Conservation (phyloP, 2,888 invertebrate genomes). For the Drosophila leonis region DNA sequence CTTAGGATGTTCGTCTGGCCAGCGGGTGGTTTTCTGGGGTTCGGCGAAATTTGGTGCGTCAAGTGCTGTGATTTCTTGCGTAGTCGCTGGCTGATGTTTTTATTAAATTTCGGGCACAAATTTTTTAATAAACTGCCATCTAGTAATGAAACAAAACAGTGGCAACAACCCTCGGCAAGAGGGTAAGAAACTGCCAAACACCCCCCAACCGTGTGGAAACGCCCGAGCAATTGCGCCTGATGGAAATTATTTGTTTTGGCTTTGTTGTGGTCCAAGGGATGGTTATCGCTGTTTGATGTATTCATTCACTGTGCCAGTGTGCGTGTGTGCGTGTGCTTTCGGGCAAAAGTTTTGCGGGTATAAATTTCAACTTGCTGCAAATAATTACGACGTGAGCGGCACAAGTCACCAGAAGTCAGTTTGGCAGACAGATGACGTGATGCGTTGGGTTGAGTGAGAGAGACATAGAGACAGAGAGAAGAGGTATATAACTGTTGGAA, state of each 20-base stretch:
- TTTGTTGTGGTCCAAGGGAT: slow-evolving; percentile 56
- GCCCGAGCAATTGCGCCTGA: slow-evolving; percentile 62
- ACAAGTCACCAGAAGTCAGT: slow-evolving; percentile 59
- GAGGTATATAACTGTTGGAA: neutral
- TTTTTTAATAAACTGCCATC: slow-evolving; percentile 78
- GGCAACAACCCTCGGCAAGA: slow-evolving; percentile 25
- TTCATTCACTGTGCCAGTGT: slow-evolving; percentile 57
- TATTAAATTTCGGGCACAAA: slow-evolving; percentile 75
- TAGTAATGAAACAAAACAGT: slow-evolving; percentile 50
- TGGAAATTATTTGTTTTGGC: slow-evolving; percentile 71
- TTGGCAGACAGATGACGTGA: slow-evolving; percentile 64
- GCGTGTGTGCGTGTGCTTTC: slow-evolving; percentile 20
- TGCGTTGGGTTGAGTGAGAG: neutral
- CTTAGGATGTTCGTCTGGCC: slow-evolving; percentile 9
- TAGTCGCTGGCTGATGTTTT: slow-evolving; percentile 61
- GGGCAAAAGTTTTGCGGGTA: slow-evolving; percentile 54
- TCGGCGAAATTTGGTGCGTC: slow-evolving; percentile 19
- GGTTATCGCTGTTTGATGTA: slow-evolving; percentile 62
- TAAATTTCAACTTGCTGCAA: slow-evolving; percentile 78
- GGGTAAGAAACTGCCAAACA: slow-evolving; percentile 1
- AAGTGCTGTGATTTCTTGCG: slow-evolving; percentile 69
- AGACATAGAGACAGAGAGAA: too few species aligned
- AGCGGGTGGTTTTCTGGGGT: slow-evolving; percentile 4
- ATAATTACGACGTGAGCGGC: slow-evolving; percentile 75
- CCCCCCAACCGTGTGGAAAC: slow-evolving; percentile 13